Evolutionary conservation across 2,797 vertebrate genomes (phyloP).

Genomic region (Gallinago stenura): DNA sequence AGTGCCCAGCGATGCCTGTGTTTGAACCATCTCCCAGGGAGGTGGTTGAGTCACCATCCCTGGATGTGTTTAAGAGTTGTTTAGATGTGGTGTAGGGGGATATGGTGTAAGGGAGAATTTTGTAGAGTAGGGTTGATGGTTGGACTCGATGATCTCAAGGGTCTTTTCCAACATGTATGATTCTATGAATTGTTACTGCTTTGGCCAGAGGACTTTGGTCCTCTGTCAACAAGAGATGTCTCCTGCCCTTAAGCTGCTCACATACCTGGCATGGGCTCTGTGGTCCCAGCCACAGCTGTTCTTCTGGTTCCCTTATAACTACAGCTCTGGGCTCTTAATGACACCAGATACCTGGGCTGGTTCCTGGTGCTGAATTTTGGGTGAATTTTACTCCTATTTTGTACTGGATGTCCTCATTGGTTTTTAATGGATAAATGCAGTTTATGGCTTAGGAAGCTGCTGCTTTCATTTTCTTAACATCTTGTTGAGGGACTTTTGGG

Average conservation of each 20-base stretch:
- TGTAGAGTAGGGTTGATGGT: too few species aligned
- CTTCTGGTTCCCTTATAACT: neutral
- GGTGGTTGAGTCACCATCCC: too few species aligned
- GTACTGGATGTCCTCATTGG: neutral
- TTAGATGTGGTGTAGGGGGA: too few species aligned
- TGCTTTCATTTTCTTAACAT: neutral
- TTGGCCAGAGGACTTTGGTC: neutral
- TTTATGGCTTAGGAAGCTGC: neutral
- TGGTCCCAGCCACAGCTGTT: neutral
- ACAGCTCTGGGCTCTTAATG: neutral
- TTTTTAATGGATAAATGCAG: neutral
- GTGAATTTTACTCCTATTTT: neutral
- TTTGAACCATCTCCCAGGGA: neutral
- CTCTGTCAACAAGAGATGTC: neutral
- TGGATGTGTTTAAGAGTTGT: too few species aligned
- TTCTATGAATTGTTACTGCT: neutral
- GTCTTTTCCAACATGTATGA: too few species aligned
- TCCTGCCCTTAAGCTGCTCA: neutral
- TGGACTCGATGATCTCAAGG: too few species aligned
- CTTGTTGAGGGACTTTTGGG: neutral
- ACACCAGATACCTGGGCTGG: neutral
- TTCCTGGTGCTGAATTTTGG: neutral
- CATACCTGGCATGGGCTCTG: neutral
- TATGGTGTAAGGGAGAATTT: too few species aligned
- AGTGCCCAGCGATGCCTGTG: neutral